Evolutionary conservation across 2,888 invertebrate species (phyloP), one percentile per base, ranked within the genome.

Genomic region (Gisinianus flammeolus): DNA sequence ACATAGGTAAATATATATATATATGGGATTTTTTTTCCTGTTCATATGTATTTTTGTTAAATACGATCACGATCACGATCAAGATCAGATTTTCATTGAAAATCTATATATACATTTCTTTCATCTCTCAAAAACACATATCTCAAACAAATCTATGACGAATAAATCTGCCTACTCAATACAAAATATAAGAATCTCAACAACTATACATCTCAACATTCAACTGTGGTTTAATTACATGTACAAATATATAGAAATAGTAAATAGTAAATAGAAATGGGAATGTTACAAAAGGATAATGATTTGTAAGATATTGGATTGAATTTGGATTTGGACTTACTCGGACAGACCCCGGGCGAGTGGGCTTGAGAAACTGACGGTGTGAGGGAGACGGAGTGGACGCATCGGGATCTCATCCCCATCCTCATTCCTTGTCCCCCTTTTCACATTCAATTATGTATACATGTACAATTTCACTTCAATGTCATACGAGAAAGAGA

Each of bases 391-490:
- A 80, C 89, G 89, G 62, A 94, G 89, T 75, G 93, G 92, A 85
- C 92, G 89, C 85, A 95, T 88, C 70, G 94, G 95, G 87, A 95
- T 94, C 74, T 85, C 86, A 79, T 87, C 87, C 85, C 91, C 93
- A 86, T 94, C 94, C 83, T 86, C 85, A 79, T 86, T 83, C 52
- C 86, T 86, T 64, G 58, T 30, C 1, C 31, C 72, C 54, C 72
- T 71, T 33, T 12, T 24, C 31, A 31, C 5, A 33, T 16, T 44
- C 26, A 24, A 44, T 22, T 52, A 66, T n/a, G n/a, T n/a, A n/a
- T n/a, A n/a, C n/a, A n/a, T n/a, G n/a, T n/a, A n/a, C n/a, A n/a
- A n/a, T n/a, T n/a, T n/a, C n/a, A n/a, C n/a, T n/a, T n/a, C 16
- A 31, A 24, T n/a, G 16, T 28, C 28, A 6, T 22, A 10, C 8